Conservation (phyloP, 92 coral and sea anemone genomes). For the Epizoanthus illoricatus region DNA sequence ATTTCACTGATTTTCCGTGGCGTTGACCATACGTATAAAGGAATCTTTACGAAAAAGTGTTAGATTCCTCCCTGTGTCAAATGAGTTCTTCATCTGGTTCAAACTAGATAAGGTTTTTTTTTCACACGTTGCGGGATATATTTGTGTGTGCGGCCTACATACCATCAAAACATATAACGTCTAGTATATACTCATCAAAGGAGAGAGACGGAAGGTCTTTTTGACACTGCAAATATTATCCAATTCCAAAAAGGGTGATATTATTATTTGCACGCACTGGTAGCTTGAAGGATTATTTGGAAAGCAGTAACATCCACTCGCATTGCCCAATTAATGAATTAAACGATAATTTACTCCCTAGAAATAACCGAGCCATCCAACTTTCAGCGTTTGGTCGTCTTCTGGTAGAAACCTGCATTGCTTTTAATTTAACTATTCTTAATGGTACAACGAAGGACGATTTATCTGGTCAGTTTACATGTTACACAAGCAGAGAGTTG, state of each 20-base stretch:
- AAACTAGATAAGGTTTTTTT: background rate
- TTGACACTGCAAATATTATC: background rate
- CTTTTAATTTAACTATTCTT: slow-evolving; percentile 13
- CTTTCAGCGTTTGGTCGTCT: background rate
- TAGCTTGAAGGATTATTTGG: background rate
- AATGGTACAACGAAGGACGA: slow-evolving; percentile 52
- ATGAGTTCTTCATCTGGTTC: background rate
- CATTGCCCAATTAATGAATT: background rate
- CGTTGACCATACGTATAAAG: background rate
- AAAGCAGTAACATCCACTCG: background rate
- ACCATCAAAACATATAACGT: background rate
- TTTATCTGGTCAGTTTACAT: slow-evolving; percentile 52
- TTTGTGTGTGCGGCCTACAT: background rate
- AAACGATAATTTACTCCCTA: background rate
- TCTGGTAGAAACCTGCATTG: slow-evolving; percentile 10
- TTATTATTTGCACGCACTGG: slow-evolving; percentile 10
- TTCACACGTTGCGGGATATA: background rate
- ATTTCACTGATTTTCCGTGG: background rate
- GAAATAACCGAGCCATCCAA: background rate
- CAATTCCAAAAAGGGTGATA: background rate
- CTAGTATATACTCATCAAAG: slow-evolving; percentile 1
- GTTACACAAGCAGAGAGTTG: slow-evolving; percentile 18
- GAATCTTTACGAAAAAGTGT: background rate
- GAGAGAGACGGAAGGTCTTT: background rate
- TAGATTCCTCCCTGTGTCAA: background rate